Conservation (phyloP, 2,797 vertebrate genomes). For the Masticophis lateralis region DNA sequence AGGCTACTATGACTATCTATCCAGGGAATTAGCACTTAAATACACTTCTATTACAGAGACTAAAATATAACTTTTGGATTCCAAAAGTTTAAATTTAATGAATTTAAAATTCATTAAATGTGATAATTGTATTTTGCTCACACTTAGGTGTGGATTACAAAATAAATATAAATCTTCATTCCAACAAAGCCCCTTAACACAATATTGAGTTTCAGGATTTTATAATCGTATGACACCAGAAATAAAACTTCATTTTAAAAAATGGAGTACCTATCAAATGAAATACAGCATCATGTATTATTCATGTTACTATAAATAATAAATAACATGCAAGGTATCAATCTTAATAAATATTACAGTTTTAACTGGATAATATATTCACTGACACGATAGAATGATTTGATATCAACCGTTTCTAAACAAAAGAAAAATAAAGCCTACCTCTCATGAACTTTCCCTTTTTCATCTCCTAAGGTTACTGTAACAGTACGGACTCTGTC, state of each 20-base stretch:
- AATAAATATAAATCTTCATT: background rate
- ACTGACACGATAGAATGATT: background rate
- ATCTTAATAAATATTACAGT: background rate
- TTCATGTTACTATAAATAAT: background rate
- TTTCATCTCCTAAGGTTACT: slow-evolving; percentile 94
- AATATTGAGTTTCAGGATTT: background rate
- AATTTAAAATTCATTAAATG: background rate
- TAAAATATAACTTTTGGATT: background rate
- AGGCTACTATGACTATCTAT: background rate
- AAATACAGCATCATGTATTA: background rate
- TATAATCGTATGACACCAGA: background rate
- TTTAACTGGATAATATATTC: background rate
- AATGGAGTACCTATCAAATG: background rate
- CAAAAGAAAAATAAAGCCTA: slow-evolving; percentile 63
- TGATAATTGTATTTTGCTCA: background rate
- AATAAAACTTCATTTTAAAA: background rate
- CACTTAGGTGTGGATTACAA: background rate
- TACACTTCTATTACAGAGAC: background rate
- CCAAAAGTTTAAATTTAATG: too few relatives aligned
- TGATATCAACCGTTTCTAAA: background rate
- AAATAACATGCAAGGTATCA: background rate
- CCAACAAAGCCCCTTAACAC: background rate
- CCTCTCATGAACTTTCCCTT: slow-evolving; percentile 97
- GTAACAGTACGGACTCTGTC: slow-evolving; percentile 90
- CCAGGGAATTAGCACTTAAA: background rate